Evolutionary conservation across 37 sponge, comb jelly and placozoan species (phyloP), one percentile per base, ranked within the genome.

Genomic region (Spongilla lacustris): DNA sequence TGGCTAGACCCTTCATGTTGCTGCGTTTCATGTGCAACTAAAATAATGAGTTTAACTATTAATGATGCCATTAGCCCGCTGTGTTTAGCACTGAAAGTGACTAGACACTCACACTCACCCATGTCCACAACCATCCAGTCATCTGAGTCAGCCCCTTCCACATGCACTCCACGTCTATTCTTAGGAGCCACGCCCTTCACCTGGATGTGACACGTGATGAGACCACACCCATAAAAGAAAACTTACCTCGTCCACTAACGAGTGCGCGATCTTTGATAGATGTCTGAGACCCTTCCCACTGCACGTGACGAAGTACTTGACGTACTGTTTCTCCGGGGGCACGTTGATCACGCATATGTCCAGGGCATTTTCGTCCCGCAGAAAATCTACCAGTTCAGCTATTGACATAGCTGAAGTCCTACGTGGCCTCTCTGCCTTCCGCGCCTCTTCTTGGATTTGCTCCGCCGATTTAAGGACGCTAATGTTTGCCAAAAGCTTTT

Each of bases 101-200:
- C n/a, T n/a, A n/a, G n/a, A n/a, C n/a, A n/a, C n/a, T n/a, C n/a
- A n/a, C n/a, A 67, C 83, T 84, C 24, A 90, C 94, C 94, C 31
- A 94, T 31, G 69, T 91, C 82, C 14, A 94, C 85, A 30, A 74
- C 92, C 92, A 88, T 91, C 94, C 94, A 94, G 66, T 94, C 94
- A 67, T 84, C 79, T 48, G 92, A 66, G 32, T 88, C 85, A n/a
- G 68, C 48, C 17, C 94, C 94, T 28, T 91, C 94, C 26, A 94
- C 89, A 66, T 33, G 23, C 36, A 88, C 83, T 25, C 66, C 29
- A 24, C 81, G 48, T 32, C 76, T 38, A 2, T 17, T 36, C 4
- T 33, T 27, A 71, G 70, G 58, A 71, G 69, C 17, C 48, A 86
- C 83, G 13, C 50, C 37, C 38, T 83, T 89, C 75, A 83, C 2